These are phyloP conservation scores for Drosophila quasianomalipes DNA, from an alignment of 2,888 invertebrate species.

Conservation along the genomic window DNA sequence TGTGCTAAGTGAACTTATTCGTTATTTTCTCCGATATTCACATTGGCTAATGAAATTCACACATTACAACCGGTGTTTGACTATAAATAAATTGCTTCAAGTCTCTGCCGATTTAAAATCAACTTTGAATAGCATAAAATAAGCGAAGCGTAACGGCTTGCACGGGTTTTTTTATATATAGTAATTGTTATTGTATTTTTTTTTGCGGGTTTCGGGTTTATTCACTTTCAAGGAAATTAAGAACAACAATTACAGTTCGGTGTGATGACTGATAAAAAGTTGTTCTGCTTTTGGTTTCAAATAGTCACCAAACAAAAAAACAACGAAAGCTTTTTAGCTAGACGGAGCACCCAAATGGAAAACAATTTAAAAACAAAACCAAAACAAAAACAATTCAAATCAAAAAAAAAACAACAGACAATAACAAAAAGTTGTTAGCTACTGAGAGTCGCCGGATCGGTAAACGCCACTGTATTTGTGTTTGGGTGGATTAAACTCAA, in stretches of 20 bases:
- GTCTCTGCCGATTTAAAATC: conserved; percentile 11
- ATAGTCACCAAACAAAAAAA: conserved; percentile 12
- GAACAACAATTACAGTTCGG: conserved; percentile 32
- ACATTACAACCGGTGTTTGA: conserved; percentile 18
- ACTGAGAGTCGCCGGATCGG: conserved; percentile 51
- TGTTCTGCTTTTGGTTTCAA: conserved; percentile 34
- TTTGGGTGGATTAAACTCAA: not conserved
- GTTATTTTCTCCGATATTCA: not conserved
- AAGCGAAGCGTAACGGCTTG: conserved; percentile 44
- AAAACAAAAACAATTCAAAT: conserved; percentile 14
- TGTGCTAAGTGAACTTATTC: not conserved
- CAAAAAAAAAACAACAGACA: conserved; percentile 19
- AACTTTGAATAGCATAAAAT: conserved; percentile 17
- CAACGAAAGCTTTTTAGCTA: conserved; percentile 57
- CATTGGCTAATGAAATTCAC: conserved; percentile 41
- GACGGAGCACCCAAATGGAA: conserved; percentile 26
- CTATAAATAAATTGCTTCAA: conserved; percentile 7
- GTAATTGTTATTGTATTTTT: conserved; percentile 18
- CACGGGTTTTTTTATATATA: conserved; percentile 30
- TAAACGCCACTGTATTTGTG: conserved; percentile 25
- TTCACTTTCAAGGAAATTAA: not conserved
- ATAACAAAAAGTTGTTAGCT: conserved; percentile 59
- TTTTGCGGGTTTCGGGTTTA: conserved; percentile 3
- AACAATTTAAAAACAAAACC: conserved; percentile 30
- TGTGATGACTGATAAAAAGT: conserved; percentile 48